Evolutionary conservation across 2,888 invertebrate species (phyloP).

Genomic region (Habrosyne pyritoides): DNA sequence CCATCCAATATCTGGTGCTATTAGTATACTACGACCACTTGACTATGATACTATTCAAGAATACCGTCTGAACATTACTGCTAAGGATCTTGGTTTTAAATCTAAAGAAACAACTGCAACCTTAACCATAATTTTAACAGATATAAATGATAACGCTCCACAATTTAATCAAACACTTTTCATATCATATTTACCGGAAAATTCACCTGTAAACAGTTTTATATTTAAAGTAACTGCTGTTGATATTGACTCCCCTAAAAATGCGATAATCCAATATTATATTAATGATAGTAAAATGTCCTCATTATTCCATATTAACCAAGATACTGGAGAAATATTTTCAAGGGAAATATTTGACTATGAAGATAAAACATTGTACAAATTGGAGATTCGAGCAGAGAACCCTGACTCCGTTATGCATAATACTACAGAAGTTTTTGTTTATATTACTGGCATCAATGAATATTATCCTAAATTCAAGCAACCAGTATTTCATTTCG

Average conservation of each 20-base stretch:
- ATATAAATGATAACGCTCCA: slow-evolving; percentile 97
- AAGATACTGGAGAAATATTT: slow-evolving; percentile 89
- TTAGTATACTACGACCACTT: slow-evolving; percentile 90
- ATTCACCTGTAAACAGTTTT: slow-evolving; percentile 88
- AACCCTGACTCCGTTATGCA: slow-evolving; percentile 94
- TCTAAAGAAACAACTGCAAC: slow-evolving; percentile 90
- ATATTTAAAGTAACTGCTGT: slow-evolving; percentile 90
- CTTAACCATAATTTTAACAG: slow-evolving; percentile 93
- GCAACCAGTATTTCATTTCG: slow-evolving; percentile 95
- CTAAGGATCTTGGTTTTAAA: slow-evolving; percentile 93
- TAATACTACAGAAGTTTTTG: slow-evolving; percentile 87
- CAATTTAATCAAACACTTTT: slow-evolving; percentile 90
- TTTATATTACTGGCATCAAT: slow-evolving; percentile 93
- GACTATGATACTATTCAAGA: slow-evolving; percentile 94
- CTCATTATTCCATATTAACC: slow-evolving; percentile 90
- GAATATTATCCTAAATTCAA: slow-evolving; percentile 95
- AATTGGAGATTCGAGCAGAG: slow-evolving; percentile 90
- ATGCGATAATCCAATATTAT: slow-evolving; percentile 92
- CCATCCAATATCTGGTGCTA: slow-evolving; percentile 89
- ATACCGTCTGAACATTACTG: slow-evolving; percentile 94
- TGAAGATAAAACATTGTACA: slow-evolving; percentile 91
- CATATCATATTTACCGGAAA: slow-evolving; percentile 92
- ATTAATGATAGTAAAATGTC: slow-evolving; percentile 89
- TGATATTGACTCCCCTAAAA: slow-evolving; percentile 94
- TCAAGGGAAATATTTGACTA: slow-evolving; percentile 93